phyloP scores from a whole-genome alignment of 2,888 invertebrate genomes.

The Carpatolechia fugitivella region DNA sequence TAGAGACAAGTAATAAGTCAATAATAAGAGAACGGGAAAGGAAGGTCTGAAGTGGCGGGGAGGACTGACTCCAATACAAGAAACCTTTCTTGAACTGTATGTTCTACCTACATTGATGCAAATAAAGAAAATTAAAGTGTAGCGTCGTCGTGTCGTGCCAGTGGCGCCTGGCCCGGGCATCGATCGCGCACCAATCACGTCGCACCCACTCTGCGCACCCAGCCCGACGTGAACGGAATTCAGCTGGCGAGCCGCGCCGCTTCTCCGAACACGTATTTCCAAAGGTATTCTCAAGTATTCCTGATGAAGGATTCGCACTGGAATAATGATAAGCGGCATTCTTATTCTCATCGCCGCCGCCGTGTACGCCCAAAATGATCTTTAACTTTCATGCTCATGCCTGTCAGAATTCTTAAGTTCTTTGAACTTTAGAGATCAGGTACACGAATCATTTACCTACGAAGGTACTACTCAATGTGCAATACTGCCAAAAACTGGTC shows the following conservation, averaged over 20 bases:
- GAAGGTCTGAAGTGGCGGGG: too few species aligned
- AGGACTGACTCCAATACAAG: too few species aligned
- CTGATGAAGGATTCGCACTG: conserved; percentile 22
- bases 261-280: conserved; percentile 18
- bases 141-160: background rate
- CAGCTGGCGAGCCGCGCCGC: background rate
- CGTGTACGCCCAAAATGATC: background rate
- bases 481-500: background rate
- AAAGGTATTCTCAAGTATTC: conserved; percentile 17
- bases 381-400: background rate
- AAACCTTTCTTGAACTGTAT: too few species aligned
- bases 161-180: conserved; percentile 13
- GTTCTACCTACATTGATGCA: too few species aligned
- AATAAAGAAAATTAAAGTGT: background rate
- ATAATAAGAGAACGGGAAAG: too few species aligned
- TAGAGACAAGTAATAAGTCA: too few species aligned
- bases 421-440: background rate
- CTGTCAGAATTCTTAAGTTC: background rate
- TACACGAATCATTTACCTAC: background rate
- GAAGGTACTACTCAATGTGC: background rate
- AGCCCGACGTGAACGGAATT: conserved; percentile 19
- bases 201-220: conserved; percentile 15
- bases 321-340: conserved; percentile 28
- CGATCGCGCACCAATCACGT: conserved; percentile 19
- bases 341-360: conserved; percentile 9